Evolutionary conservation across 2,113 vertebrate species (phyloP).

Genomic region (Amphiprion percula): DNA sequence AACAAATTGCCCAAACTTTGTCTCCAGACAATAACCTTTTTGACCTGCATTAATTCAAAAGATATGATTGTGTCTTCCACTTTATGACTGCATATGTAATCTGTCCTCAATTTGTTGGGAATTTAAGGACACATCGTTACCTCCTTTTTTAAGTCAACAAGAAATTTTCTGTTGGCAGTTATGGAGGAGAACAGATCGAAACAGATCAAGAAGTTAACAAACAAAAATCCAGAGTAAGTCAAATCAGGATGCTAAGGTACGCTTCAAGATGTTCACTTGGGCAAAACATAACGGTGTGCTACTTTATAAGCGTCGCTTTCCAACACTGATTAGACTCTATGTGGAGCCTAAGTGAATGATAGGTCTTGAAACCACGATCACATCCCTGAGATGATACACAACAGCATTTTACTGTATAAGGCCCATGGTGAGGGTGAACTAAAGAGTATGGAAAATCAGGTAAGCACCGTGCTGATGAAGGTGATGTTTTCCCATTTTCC

Average conservation of each 20-base stretch:
- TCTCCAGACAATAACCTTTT: constrained; percentile 72
- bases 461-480: constrained; percentile 57
- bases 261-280: constrained; percentile 2
- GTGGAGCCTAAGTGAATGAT: neutral
- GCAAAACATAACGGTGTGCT: constrained; percentile 5
- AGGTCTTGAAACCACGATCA: constrained; percentile 20
- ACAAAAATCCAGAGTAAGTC: constrained; percentile 45
- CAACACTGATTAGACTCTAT: constrained; percentile 14
- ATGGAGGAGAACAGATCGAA: constrained; percentile 50
- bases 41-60: constrained; percentile 72
- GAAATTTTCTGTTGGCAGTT: constrained; percentile 29
- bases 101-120: constrained; percentile 61
- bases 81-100: constrained; percentile 31
- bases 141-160: constrained; percentile 41
- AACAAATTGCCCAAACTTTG: constrained; percentile 79
- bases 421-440: constrained; percentile 18
- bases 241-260: constrained; percentile 33
- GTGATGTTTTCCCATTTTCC: constrained; percentile 57
- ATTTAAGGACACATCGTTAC: constrained; percentile 48
- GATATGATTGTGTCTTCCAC: constrained; percentile 33
- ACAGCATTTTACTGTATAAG: constrained; percentile 16
- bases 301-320: constrained; percentile 7
- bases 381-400: constrained; percentile 32
- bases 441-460: constrained; percentile 48
- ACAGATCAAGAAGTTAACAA: constrained; percentile 54